Base-by-base conservation (phyloP, 2,113 vertebrate species). In the Buteo buteo region DNA sequence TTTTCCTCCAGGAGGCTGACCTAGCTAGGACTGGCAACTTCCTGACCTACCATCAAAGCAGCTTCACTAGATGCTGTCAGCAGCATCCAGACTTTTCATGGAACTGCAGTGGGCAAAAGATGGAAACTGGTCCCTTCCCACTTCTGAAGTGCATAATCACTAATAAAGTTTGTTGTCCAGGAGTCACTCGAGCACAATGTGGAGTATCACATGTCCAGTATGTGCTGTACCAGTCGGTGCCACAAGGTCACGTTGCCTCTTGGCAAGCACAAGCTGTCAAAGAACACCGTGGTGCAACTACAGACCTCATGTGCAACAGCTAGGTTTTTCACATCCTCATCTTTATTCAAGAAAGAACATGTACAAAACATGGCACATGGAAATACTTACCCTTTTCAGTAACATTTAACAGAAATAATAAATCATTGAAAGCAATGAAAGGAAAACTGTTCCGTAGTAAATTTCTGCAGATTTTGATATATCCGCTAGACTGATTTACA, bases 221-320 rank as follows among this genome's bases (percentile, higher is more conserved):
- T 0, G 1, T 7, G 4, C 45, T 57, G n/a, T 31, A 59, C 42
- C 58, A 62, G n/a, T 7, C 24, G 38, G 40, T 4, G 8, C 45
- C 42, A 57, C 13, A 40, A 55, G 28, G 69, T 52, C 40, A 47
- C 5, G 0, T 0, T 59, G 42, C 71, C 50, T 72, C 34, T 55
- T 55, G 12, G 13, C 16, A 86, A 42, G 38, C 13, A 88, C 44
- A 87, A 71, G 42, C 42, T 80, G 54, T 28, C 57, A 72, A 61
- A 22, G 62, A 92, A 92, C 42, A 36, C 9, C 0, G 0, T 2
- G 7, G 29, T 36, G 2, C 0, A 0, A 92, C 31, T 40, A 38
- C 59, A 90, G 10, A 72, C 34, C 40, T 52, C 2, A 81, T 5
- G 19, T 17, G 12, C 42, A 81, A 77, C 20, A 42, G 32, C 32